Evolutionary conservation across 2,797 vertebrate genomes (phyloP).

Genomic region (Picus viridis): DNA sequence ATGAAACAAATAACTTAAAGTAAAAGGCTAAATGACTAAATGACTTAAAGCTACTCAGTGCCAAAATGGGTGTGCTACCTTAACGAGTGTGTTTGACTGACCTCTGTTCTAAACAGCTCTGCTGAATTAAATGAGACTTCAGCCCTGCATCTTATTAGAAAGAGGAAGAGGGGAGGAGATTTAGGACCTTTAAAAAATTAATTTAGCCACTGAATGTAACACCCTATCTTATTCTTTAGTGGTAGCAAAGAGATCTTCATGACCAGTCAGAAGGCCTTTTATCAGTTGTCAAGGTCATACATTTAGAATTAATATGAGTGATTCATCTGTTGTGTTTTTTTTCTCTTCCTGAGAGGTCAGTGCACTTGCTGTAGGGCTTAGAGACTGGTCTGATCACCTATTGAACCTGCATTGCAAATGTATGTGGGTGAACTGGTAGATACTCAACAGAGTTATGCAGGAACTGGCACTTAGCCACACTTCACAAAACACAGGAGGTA

Average conservation of each 20-base stretch:
- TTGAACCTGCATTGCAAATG: background rate
- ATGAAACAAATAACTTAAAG: background rate
- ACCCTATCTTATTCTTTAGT: background rate
- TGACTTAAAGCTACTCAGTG: background rate
- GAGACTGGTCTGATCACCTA: background rate
- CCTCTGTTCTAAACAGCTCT: background rate
- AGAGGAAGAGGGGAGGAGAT: background rate
- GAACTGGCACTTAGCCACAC: background rate
- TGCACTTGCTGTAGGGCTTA: background rate
- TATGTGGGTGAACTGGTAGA: background rate
- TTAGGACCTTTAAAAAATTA: background rate
- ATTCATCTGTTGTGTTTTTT: background rate
- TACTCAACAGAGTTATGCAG: background rate
- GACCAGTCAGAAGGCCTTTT: background rate
- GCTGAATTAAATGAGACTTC: background rate
- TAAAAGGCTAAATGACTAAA: background rate
- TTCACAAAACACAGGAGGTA: background rate
- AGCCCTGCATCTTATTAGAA: background rate
- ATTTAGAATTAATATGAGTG: background rate
- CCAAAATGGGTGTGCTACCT: background rate
- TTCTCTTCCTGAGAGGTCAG: background rate
- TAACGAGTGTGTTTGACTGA: rapidly evolving
- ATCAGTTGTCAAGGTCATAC: rapidly evolving
- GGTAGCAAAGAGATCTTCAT: background rate
- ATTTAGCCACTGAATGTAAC: background rate